Base-by-base conservation (phyloP, 2,113 vertebrate species). In the Cranoglanis bouderius region DNA sequence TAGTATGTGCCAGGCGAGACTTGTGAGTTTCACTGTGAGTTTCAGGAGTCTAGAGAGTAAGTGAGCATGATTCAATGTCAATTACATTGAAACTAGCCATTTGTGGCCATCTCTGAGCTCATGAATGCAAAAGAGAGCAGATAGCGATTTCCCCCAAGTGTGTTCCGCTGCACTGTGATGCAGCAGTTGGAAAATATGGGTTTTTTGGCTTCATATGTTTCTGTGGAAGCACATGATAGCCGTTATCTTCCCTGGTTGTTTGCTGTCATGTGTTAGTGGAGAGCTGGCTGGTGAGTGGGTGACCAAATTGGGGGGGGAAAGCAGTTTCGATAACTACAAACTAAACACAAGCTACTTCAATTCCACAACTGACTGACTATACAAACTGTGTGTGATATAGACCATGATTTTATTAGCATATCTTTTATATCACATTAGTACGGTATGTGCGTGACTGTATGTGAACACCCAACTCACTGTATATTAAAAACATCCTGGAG, bases 401-500 rank as follows among this genome's bases (percentile, higher is more conserved):
- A 75, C 40, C 9, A 43, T 46, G 38, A 12, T 26, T 24, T 29
- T 49, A 46, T 77, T 29, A 46, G 40, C 10, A 46, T 29, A 78
- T 6, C 13, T 26, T 78, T 29, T 78, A 26, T 77, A 78, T 49
- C 1, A 0, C 8, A 24, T 67, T n/a, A n/a, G 8, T 18, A 70
- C 38, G 26, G 24, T 16, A 13, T 80, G 77, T 18, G 7, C 49
- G 14, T 80, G 77, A 32, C 77, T 53, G 6, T 32, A 51, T 32
- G 29, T 53, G 12, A 53, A 63, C 57, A n/a, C 85, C 57, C 26
- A 49, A n/a, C 40, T 65, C 26, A 14, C 19, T 32, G 18, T 40
- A 63, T 7, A 14, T 61, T 35, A 21, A 78, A 32, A 38, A 61
- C 13, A 87, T 87, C 85, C 85, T 80, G 26, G 29, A 80, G 26